Conservation (phyloP, 2,888 invertebrate genomes). For the Cenopis cana region DNA sequence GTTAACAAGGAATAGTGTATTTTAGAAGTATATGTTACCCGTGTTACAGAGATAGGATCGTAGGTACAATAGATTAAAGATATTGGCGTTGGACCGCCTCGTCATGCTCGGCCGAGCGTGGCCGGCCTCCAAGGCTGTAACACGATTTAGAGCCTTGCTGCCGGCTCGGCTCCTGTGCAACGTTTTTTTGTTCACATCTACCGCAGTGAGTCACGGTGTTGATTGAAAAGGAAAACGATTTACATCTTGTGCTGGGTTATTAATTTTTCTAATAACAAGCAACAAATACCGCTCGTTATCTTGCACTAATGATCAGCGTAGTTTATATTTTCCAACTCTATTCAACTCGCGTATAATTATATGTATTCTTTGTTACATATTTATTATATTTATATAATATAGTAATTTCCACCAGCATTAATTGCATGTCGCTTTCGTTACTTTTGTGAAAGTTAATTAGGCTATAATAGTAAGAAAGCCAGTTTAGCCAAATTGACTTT, state of each 20-base stretch:
- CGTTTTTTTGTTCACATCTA: conserved; percentile 56
- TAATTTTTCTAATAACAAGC: conserved; percentile 26
- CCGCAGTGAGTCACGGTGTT: conserved; percentile 45
- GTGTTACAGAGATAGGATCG: conserved; percentile 52
- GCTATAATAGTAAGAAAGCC: conserved; percentile 13
- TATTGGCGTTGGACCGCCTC: conserved; percentile 69
- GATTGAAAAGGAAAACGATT: conserved; percentile 30
- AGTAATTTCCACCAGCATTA: conserved; percentile 1
- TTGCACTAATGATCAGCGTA: conserved; percentile 16
- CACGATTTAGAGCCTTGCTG: conserved; percentile 68
- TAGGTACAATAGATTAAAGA: conserved; percentile 69
- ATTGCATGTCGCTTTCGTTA: conserved; percentile 14
- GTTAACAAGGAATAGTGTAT: conserved; percentile 40
- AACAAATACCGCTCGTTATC: conserved; percentile 21
- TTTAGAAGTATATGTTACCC: conserved; percentile 46
- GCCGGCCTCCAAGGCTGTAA: conserved; percentile 78
- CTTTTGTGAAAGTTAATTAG: conserved; percentile 39
- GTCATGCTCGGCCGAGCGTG: conserved; percentile 78
- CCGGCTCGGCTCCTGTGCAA: conserved; percentile 63
- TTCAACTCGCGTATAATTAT: neutral
- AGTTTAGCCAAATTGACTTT: conserved; percentile 22
- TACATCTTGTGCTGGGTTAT: conserved; percentile 10
- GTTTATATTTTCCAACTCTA: neutral
- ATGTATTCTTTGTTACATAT: neutral
- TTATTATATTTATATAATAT: conserved; percentile 18